Conservation (phyloP, 2,888 invertebrate genomes). For the Aphidoletes aphidimyza region DNA sequence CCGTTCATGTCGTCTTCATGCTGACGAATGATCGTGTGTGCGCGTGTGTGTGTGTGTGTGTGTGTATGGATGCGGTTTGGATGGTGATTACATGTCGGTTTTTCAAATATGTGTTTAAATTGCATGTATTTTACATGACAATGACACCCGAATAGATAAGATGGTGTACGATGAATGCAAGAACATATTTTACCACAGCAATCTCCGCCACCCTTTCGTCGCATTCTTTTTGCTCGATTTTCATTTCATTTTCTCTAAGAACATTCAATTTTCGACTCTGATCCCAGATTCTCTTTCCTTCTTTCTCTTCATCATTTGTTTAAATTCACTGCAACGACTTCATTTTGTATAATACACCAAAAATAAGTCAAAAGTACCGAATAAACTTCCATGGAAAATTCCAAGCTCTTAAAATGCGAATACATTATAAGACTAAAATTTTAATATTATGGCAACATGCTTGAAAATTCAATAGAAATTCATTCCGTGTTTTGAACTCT, state of each 20-base stretch:
- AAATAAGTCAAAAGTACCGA: neutral
- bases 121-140: conserved; percentile 53
- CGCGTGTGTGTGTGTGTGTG: neutral
- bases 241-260: neutral
- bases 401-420: neutral
- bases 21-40: neutral
- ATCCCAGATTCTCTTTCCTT: too few relatives aligned
- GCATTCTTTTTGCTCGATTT: neutral
- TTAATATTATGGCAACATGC: conserved; percentile 27
- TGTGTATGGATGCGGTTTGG: conserved; percentile 18
- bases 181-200: conserved; percentile 29
- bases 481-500: conserved; percentile 16
- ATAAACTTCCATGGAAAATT: neutral
- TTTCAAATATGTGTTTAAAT: conserved; percentile 42
- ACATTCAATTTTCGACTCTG: too few relatives aligned
- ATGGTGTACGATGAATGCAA: conserved; percentile 49
- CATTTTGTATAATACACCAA: too few relatives aligned
- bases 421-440: conserved; percentile 34
- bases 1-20: neutral
- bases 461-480: conserved; percentile 24
- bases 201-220: neutral
- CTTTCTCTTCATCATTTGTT: too few relatives aligned
- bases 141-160: conserved; percentile 50
- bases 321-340: too few relatives aligned
- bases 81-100: conserved; percentile 53